These are phyloP conservation scores for Palloptera scutellata DNA, from an alignment of 2,888 invertebrate species.

Conservation along the genomic window DNA sequence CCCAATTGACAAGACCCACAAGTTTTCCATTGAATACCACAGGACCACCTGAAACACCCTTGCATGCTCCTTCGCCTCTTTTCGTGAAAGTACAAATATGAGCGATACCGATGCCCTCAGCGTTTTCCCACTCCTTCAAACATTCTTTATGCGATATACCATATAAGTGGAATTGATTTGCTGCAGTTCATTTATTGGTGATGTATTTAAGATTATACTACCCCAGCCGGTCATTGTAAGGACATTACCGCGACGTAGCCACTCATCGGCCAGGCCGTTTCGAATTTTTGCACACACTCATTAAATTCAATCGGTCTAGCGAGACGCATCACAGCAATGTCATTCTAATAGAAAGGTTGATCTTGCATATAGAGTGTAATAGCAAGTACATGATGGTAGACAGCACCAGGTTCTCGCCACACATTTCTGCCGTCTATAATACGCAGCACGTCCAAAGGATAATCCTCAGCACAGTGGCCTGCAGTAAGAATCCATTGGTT, in stretches of 20 bases:
- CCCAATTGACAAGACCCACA: conserved; percentile 57
- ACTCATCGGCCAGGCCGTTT: conserved; percentile 42
- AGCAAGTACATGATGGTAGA: conserved; percentile 37
- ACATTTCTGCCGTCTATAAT: conserved; percentile 52
- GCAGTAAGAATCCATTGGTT: conserved; percentile 54
- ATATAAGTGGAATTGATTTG: conserved; percentile 66
- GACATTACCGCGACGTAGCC: conserved; percentile 63
- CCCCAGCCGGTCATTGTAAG: conserved; percentile 72
- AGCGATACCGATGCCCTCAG: conserved; percentile 65
- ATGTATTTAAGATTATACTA: conserved; percentile 63
- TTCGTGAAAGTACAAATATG: conserved; percentile 70
- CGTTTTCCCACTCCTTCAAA: conserved; percentile 62
- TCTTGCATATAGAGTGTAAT: conserved; percentile 49
- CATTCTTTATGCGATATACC: conserved; percentile 67
- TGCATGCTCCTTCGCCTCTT: conserved; percentile 66
- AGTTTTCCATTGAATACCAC: conserved; percentile 48
- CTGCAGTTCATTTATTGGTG: conserved; percentile 67
- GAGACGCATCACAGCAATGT: conserved; percentile 73
- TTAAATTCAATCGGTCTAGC: conserved; percentile 66
- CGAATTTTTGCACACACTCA: conserved; percentile 66
- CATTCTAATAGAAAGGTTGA: conserved; percentile 64
- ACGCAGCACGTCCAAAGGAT: conserved; percentile 40
- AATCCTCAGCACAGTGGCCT: conserved; percentile 52
- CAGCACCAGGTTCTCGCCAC: conserved; percentile 42
- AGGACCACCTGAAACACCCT: conserved; percentile 57